These are phyloP conservation scores for Tetrao urogallus DNA, from an alignment of 2,113 vertebrate species.

Conservation along the genomic window DNA sequence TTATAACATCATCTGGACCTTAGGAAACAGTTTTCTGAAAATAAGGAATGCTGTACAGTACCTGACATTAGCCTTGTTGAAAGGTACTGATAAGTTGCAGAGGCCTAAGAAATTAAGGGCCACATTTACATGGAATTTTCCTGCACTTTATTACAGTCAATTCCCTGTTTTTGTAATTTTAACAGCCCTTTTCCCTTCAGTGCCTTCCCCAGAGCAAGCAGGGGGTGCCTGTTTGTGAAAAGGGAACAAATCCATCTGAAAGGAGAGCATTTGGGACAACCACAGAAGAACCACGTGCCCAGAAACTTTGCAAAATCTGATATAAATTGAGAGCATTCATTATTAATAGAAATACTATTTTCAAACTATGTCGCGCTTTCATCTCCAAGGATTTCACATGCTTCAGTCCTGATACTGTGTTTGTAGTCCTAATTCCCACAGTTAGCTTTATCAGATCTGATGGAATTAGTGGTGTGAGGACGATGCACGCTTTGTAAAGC, in stretches of 20 bases:
- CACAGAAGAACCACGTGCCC: not conserved
- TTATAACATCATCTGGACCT: constrained; percentile 56
- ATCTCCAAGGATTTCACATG: constrained; percentile 27
- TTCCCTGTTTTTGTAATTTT: constrained; percentile 60
- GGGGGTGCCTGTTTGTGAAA: not conserved
- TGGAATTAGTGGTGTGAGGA: constrained; percentile 21
- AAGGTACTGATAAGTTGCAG: constrained; percentile 68
- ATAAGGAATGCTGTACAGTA: constrained; percentile 21
- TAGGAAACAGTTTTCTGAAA: constrained; percentile 55
- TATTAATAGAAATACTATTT: constrained; percentile 59
- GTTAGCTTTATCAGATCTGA: constrained; percentile 18
- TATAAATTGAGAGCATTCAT: constrained; percentile 46
- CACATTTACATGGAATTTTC: constrained; percentile 18
- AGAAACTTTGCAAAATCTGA: constrained; percentile 34
- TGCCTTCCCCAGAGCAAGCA: not conserved
- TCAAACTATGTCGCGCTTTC: constrained; percentile 29
- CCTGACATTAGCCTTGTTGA: constrained; percentile 35
- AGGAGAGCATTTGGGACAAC: not conserved
- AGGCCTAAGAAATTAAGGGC: constrained; percentile 46
- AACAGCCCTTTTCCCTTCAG: not conserved
- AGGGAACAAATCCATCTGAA: not conserved
- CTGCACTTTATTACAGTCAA: constrained; percentile 11
- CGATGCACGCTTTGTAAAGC: not conserved
- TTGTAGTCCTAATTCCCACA: constrained; percentile 44
- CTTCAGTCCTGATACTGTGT: constrained; percentile 22